These are phyloP conservation scores for Caloenas nicobarica DNA, from an alignment of 2,113 vertebrate species.

Conservation along the genomic window DNA sequence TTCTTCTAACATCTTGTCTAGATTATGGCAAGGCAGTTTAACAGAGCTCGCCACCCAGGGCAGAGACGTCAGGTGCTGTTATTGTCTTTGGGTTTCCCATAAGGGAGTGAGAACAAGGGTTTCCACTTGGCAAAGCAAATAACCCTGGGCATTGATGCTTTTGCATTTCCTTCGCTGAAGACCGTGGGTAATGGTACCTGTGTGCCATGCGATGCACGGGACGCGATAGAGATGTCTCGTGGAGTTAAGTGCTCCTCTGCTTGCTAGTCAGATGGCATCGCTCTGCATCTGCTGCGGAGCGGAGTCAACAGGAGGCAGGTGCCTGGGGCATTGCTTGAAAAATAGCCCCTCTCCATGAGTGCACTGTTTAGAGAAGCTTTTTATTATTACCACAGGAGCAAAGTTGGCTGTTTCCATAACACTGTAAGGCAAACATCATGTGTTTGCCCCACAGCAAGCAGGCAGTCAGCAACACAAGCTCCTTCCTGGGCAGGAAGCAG, in stretches of 20 bases:
- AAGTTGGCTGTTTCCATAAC: neutral
- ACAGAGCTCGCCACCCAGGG: neutral
- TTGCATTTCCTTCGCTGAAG: neutral
- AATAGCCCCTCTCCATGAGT: neutral
- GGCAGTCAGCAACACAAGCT: neutral
- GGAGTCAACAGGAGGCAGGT: neutral
- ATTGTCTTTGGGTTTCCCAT: neutral
- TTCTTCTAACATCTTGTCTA: neutral
- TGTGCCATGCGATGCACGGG: accelerated
- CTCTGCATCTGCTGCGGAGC: neutral
- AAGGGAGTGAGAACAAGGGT: neutral
- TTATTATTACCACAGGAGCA: neutral
- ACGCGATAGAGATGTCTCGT: accelerated
- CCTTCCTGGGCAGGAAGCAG: neutral
- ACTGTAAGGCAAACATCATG: neutral
- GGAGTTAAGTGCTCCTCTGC: neutral
- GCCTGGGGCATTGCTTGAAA: neutral
- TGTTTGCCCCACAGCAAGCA: neutral
- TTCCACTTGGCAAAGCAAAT: neutral
- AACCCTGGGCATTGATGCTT: neutral
- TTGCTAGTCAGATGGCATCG: neutral
- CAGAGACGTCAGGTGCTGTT: neutral
- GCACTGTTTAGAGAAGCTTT: neutral
- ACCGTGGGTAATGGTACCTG: accelerated
- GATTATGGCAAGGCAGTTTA: neutral